These are phyloP conservation scores for Stenichneumon culpator DNA, from an alignment of 2,888 invertebrate genomes.

Conservation along the genomic window DNA sequence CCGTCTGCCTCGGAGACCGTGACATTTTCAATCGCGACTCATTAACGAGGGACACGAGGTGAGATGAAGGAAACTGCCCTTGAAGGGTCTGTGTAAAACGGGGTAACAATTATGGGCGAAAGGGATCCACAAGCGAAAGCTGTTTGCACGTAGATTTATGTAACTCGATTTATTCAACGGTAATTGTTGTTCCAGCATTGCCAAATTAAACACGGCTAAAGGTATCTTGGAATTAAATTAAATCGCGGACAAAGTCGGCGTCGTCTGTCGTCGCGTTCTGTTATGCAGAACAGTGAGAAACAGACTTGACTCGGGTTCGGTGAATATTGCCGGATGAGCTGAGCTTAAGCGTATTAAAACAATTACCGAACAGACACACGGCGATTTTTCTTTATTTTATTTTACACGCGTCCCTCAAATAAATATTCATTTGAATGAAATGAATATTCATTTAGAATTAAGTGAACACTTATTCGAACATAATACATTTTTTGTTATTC, in stretches of 20 bases:
- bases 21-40: conserved; percentile 16
- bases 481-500: too few relatives aligned
- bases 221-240: not conserved
- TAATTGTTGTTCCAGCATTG: too few relatives aligned
- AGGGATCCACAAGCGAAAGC: not conserved
- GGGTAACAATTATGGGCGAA: not conserved
- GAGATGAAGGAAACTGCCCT: conserved; percentile 7
- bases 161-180: conserved; percentile 1
- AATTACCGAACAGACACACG: not conserved
- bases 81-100: conserved; percentile 7
- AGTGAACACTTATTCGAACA: too few relatives aligned
- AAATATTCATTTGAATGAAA: too few relatives aligned
- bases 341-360: not conserved
- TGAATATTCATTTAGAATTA: too few relatives aligned
- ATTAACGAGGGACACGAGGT: conserved; percentile 16
- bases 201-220: not conserved
- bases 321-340: not conserved
- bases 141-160: not conserved
- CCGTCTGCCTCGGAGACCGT: not conserved
- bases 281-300: not conserved
- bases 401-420: too few relatives aligned
- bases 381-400: not conserved
- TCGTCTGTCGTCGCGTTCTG: not conserved
- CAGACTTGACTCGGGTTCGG: not conserved
- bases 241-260: not conserved